Evolutionary conservation across 2,797 vertebrate genomes (phyloP), one percentile per base, ranked within the genome.

Genomic region (Antrozous pallidus): DNA sequence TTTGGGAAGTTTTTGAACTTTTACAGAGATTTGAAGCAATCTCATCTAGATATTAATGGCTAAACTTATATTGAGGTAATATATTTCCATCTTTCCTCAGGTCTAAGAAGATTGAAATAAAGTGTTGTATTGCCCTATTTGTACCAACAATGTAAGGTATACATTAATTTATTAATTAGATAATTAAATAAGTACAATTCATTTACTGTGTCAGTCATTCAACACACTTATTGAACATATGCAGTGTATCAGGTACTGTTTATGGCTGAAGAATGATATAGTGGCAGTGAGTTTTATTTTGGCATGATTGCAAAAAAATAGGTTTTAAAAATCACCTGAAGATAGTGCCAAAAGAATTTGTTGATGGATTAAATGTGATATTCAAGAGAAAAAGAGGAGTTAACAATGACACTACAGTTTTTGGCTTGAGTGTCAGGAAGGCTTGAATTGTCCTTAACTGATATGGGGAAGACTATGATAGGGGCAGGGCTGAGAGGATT

Each of bases 201-300:
- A n/a, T 63, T 82, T 85, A 51, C 36, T 58, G 33, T 36, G 47
- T 61, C 69, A 67, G 69, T 90, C 58, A 85, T 78, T 63, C 33
- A 70, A 31, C 28, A 88, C 45, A 80, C 69, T 77, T 85, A 40
- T 58, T 82, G 45, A 92, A 20, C 20, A 58, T 36, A 38, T 58
- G 33, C 14, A 70, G 31, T 42, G 24, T 67, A 56, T 45, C 6
- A 71, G 33, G 42, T 47, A 65, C 6, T 31, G 63, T 79, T 75
- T 28, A 74, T 20, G n/a, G 9, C 20, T 31, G 17, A 90, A 77
- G 49, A 65, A 17, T 7, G 38, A n/a, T 5, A 0, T 22, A 36
- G 26, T 24, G n/a, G n/a, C 49, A 49, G 28, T 45, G 5, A 26
- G 9, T 56, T 95, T 96, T 97, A 96, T 95, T 93, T 51, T 47